Evolutionary conservation across 2,113 vertebrate species (phyloP).

Genomic region (Pleuronectes platessa): DNA sequence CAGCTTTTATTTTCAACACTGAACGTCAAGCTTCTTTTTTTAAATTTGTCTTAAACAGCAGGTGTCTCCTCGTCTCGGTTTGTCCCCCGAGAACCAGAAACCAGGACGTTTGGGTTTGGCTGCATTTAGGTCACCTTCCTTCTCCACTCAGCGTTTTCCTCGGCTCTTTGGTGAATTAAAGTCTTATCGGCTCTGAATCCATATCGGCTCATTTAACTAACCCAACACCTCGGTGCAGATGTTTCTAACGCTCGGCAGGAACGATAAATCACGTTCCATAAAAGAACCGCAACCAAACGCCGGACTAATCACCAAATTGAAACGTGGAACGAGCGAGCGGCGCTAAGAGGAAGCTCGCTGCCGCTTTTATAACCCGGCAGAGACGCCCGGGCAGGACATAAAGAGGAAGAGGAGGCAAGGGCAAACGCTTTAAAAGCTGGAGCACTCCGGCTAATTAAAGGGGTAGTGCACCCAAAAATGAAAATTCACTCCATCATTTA

Average conservation of each 20-base stretch:
- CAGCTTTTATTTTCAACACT: not conserved
- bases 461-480: conserved; percentile 4
- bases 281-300: conserved; percentile 56
- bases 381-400: conserved; percentile 59
- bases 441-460: conserved; percentile 79
- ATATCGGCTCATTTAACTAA: conserved; percentile 28
- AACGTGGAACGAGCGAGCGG: conserved; percentile 56
- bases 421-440: conserved; percentile 55
- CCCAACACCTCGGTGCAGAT: conserved; percentile 36
- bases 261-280: conserved; percentile 71
- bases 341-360: conserved; percentile 58
- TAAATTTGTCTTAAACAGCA: not conserved
- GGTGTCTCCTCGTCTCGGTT: conserved; percentile 13
- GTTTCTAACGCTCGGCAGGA: conserved; percentile 28
- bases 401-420: conserved; percentile 48
- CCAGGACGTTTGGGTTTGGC: conserved; percentile 2
- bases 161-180: conserved; percentile 45
- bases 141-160: not conserved
- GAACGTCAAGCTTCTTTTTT: not conserved
- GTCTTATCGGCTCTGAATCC: conserved; percentile 42
- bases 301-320: conserved; percentile 77
- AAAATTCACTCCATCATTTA: too few relatives aligned
- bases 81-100: conserved; percentile 16
- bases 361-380: conserved; percentile 61
- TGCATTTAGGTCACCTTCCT: conserved; percentile 60